These are phyloP conservation scores for Tychaedon coryphoeus DNA, from an alignment of 2,113 vertebrate genomes.

Conservation along the genomic window DNA sequence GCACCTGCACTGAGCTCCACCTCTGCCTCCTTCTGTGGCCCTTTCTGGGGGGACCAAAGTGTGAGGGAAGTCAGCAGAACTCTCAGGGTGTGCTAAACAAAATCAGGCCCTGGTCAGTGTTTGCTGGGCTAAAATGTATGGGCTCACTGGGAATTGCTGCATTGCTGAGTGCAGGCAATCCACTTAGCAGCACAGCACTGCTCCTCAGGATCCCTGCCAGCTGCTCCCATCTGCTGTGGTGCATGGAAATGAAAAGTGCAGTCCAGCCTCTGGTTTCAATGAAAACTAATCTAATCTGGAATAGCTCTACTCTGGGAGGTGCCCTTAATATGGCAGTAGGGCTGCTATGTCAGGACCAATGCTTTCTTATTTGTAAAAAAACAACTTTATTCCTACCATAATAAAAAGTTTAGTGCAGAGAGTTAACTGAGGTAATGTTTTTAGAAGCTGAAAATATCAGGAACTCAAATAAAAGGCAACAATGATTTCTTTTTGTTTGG, in stretches of 20 bases:
- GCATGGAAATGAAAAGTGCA: background rate
- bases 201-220: slow-evolving; percentile 32
- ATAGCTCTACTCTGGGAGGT: slow-evolving; percentile 21
- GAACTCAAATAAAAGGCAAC: background rate
- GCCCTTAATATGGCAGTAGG: background rate
- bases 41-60: background rate
- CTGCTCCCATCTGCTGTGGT: background rate
- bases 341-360: background rate
- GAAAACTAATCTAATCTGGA: slow-evolving; percentile 52
- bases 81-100: background rate
- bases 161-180: background rate
- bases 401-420: background rate
- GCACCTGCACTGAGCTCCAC: background rate
- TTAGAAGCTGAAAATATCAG: background rate
- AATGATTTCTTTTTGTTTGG: background rate
- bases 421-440: background rate
- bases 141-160: background rate
- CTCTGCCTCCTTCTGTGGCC: background rate
- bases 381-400: background rate
- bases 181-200: background rate
- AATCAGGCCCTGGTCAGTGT: background rate
- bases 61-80: background rate
- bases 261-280: slow-evolving; percentile 8
- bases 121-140: background rate
- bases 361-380: background rate